These are phyloP conservation scores for Cremastinae sp. DNA, from an alignment of 2,888 invertebrate genomes.

Conservation along the genomic window DNA sequence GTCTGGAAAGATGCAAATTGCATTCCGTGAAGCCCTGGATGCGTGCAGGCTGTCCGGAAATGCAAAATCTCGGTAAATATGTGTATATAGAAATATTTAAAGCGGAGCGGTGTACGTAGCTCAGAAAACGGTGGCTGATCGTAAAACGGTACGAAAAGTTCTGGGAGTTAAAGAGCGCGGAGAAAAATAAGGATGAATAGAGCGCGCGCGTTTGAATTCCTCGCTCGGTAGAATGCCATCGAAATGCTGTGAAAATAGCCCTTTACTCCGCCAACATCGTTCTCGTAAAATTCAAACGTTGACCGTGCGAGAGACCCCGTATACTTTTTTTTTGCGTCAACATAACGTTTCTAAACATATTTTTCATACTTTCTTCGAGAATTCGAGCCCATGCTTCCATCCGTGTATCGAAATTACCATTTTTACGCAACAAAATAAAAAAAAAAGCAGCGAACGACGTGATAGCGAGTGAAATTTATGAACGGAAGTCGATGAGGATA, in stretches of 20 bases:
- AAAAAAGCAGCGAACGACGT: no score
- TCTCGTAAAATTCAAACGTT: constrained; percentile 54
- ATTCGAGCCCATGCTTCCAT: background rate
- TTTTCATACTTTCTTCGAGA: background rate
- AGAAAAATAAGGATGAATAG: background rate
- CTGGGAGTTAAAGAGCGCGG: constrained; percentile 15
- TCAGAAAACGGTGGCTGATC: constrained; percentile 29
- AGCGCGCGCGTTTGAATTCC: constrained; percentile 49
- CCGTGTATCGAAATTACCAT: background rate
- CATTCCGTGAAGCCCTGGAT: constrained; percentile 9
- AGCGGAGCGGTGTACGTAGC: background rate
- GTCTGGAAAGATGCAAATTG: constrained; percentile 28
- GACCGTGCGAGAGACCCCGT: background rate
- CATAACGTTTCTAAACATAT: no score
- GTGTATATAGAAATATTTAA: background rate
- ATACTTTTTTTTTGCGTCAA: background rate
- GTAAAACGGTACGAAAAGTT: constrained; percentile 36
- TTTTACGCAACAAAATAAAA: background rate
- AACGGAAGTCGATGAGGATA: background rate
- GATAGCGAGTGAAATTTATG: background rate
- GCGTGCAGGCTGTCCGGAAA: constrained; percentile 40
- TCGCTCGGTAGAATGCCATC: constrained; percentile 42
- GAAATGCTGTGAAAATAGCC: constrained; percentile 25
- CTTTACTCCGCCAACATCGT: constrained; percentile 28
- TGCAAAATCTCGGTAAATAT: constrained; percentile 34